Evolutionary conservation across 2,113 vertebrate genomes (phyloP).

Genomic region (Semnopithecus entellus): DNA sequence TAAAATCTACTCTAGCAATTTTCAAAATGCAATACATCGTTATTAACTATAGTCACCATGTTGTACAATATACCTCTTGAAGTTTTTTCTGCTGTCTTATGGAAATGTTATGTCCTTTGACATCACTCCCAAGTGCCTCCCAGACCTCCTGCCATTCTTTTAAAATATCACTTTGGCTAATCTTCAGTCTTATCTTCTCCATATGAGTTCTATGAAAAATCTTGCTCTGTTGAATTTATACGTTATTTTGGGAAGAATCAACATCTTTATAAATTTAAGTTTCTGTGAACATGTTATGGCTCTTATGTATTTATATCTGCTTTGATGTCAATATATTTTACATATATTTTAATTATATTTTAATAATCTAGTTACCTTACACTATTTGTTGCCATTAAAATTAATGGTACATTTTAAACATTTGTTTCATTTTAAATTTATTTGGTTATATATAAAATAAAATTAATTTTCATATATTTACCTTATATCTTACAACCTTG

Average conservation of each 20-base stretch:
- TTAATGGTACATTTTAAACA: background rate
- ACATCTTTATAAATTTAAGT: background rate
- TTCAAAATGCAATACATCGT: background rate
- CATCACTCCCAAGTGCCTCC: background rate
- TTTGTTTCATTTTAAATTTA: background rate
- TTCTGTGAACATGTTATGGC: background rate
- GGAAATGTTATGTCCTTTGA: background rate
- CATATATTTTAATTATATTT: background rate
- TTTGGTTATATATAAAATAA: background rate
- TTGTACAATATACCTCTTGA: background rate
- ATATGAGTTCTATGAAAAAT: background rate
- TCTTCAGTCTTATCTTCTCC: background rate
- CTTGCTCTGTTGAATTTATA: background rate
- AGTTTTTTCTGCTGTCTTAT: background rate
- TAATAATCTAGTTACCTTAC: background rate
- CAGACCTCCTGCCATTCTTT: background rate
- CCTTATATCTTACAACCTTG: background rate
- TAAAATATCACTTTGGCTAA: background rate
- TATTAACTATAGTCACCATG: background rate
- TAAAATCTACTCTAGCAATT: background rate
- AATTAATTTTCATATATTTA: background rate
- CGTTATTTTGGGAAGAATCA: background rate
- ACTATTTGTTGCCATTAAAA: background rate
- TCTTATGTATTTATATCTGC: background rate
- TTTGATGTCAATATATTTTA: background rate